phyloP scores from a whole-genome alignment of 2,797 vertebrate species.

The Rhodeus uyekii region DNA sequence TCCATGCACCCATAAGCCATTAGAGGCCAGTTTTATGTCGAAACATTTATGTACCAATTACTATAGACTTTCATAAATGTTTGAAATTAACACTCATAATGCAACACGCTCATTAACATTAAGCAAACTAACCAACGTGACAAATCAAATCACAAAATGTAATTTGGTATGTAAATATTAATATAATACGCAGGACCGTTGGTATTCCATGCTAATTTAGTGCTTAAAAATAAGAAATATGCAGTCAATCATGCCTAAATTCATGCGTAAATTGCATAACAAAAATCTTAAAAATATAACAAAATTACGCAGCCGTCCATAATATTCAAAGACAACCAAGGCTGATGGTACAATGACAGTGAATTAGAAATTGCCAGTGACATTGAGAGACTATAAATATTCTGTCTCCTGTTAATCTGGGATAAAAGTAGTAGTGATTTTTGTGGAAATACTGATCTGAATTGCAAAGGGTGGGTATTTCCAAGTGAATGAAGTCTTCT shows the following conservation, averaged over 20 bases:
- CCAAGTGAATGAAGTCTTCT: not conserved
- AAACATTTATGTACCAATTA: not conserved
- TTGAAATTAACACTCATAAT: not conserved
- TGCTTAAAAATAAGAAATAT: not conserved
- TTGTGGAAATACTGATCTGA: not conserved
- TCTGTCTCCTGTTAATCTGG: not conserved
- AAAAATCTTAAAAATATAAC: not conserved
- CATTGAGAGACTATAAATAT: not conserved
- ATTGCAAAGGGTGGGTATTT: not conserved
- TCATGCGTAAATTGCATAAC: too few species aligned
- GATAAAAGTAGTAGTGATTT: not conserved
- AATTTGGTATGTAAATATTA: not conserved
- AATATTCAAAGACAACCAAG: not conserved
- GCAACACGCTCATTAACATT: not conserved
- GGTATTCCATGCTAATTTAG: not conserved
- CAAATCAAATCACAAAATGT: not conserved
- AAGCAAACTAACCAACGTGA: not conserved
- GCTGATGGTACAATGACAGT: too few species aligned
- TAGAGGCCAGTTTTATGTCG: not conserved
- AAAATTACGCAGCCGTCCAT: not conserved
- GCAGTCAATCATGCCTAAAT: not conserved
- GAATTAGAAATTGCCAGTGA: not conserved
- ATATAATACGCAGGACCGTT: not conserved
- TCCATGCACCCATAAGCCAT: not conserved
- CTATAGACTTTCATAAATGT: not conserved